A percentile compares a stretch with the other conserved stretches of the same genome.
Conservation (phyloP, 2,113 vertebrate genomes). For the Gallinago paraguaiae region DNA sequence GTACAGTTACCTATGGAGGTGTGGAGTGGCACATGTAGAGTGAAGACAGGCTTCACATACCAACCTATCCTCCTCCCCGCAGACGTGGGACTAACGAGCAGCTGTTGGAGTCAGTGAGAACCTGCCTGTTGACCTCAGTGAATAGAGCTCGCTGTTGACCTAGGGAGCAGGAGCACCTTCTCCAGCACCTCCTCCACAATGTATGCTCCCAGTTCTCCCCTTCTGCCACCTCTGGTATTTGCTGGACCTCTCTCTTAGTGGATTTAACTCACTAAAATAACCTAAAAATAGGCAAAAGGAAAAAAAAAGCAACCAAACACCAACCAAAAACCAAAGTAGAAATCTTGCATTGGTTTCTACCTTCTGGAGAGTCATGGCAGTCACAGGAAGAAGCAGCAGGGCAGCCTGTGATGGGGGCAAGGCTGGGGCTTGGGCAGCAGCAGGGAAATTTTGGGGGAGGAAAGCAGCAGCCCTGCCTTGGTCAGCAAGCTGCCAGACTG, state of each 20-base stretch:
- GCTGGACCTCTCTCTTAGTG: background rate
- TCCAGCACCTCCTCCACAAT: background rate
- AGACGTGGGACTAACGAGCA: background rate
- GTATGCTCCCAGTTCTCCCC: background rate
- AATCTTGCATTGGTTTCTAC: background rate
- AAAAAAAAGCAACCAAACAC: background rate
- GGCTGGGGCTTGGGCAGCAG: background rate
- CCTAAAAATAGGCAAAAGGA: background rate
- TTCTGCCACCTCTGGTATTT: background rate
- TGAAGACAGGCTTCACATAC: background rate
- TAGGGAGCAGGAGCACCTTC: background rate
- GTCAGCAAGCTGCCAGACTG: background rate
- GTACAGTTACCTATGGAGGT: rapidly evolving
- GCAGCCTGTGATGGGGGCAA: background rate
- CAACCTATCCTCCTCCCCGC: background rate
- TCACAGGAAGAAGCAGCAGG: background rate
- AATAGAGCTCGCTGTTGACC: rapidly evolving
- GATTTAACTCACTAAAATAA: background rate
- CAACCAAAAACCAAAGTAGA: background rate
- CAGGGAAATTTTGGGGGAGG: background rate
- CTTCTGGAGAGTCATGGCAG: background rate
- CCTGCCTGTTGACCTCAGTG: background rate
- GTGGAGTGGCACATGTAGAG: background rate
- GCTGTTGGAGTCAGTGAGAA: background rate
- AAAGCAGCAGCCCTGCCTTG: background rate